These are phyloP conservation scores for Lordiphosa mommai DNA, from an alignment of 1,140 invertebrate species.

Conservation along the genomic window DNA sequence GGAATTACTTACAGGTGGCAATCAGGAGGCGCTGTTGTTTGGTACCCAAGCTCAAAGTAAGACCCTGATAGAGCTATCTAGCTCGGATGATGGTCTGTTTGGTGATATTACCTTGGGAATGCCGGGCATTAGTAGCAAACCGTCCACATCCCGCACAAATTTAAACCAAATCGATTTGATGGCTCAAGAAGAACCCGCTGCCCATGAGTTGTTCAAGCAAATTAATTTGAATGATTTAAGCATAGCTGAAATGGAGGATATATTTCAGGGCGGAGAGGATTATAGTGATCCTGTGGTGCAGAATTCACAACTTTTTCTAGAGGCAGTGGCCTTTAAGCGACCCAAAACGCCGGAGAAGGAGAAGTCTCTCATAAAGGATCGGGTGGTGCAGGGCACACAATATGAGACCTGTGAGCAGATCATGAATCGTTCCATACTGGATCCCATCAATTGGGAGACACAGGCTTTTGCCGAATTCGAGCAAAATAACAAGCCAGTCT, in stretches of 20 bases:
- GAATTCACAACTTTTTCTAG: constrained; percentile 59
- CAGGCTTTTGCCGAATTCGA: constrained; percentile 58
- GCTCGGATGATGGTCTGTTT: constrained; percentile 55
- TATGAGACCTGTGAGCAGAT: constrained; percentile 53
- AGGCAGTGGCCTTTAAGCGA: constrained; percentile 56
- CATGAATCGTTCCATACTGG: constrained; percentile 35
- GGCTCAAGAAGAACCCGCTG: constrained; percentile 12
- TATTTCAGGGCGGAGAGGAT: constrained; percentile 45
- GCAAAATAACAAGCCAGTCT: constrained; percentile 3
- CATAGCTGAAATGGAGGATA: constrained; percentile 35
- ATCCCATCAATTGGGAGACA: constrained; percentile 54
- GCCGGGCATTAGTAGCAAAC: neutral
- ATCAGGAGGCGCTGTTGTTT: constrained; percentile 26
- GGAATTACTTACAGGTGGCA: constrained; percentile 33
- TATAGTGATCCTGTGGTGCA: constrained; percentile 36
- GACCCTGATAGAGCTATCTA: constrained; percentile 15
- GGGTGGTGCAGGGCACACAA: constrained; percentile 57
- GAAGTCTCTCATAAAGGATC: constrained; percentile 49
- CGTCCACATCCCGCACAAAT: neutral
- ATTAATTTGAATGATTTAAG: constrained; percentile 53
- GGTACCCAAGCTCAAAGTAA: constrained; percentile 21
- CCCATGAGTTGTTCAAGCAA: constrained; percentile 38
- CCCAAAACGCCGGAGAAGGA: constrained; percentile 34
- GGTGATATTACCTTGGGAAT: constrained; percentile 33
- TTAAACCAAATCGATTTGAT: constrained; percentile 10